phyloP scores from a whole-genome alignment of 2,113 vertebrate genomes.

The Xenopus borealis region DNA sequence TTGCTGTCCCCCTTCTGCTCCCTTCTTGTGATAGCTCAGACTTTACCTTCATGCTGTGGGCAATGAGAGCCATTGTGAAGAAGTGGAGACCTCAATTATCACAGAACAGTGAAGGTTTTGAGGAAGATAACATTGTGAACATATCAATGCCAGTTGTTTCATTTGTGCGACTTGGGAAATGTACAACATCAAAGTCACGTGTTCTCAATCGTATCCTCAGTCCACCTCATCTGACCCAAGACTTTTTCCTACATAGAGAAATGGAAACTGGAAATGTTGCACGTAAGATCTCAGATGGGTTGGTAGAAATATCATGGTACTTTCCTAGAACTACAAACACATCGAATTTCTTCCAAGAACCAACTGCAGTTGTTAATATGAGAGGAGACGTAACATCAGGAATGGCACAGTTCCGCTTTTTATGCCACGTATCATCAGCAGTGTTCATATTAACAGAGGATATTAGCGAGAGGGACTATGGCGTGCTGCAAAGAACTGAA shows the following conservation, averaged over 20 bases:
- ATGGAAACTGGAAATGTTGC: slow-evolving; percentile 32
- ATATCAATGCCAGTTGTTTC: slow-evolving; percentile 67
- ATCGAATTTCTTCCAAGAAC: too few species aligned
- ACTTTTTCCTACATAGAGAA: slow-evolving; percentile 65
- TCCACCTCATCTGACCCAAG: slow-evolving; percentile 54
- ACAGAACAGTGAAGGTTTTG: neutral
- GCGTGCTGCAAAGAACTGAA: slow-evolving; percentile 33
- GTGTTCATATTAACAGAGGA: slow-evolving; percentile 46
- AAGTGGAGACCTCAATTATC: slow-evolving; percentile 45
- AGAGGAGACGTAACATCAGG: slow-evolving; percentile 54
- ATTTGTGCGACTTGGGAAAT: slow-evolving; percentile 65
- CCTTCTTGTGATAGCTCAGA: slow-evolving; percentile 59
- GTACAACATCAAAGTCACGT: slow-evolving; percentile 68
- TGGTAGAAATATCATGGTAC: too few species aligned
- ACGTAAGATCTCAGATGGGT: too few species aligned
- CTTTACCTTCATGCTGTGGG: slow-evolving; percentile 64
- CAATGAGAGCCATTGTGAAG: slow-evolving; percentile 60
- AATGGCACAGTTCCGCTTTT: slow-evolving; percentile 55
- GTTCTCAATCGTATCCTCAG: slow-evolving; percentile 66
- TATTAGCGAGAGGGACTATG: slow-evolving; percentile 54
- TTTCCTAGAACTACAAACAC: too few species aligned
- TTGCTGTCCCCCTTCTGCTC: slow-evolving; percentile 74
- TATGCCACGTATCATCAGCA: slow-evolving; percentile 50
- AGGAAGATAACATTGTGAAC: slow-evolving; percentile 52
- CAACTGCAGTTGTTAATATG: slow-evolving; percentile 40